Base-by-base conservation (phyloP, 2,113 vertebrate species). In the Callionymus lyra region DNA sequence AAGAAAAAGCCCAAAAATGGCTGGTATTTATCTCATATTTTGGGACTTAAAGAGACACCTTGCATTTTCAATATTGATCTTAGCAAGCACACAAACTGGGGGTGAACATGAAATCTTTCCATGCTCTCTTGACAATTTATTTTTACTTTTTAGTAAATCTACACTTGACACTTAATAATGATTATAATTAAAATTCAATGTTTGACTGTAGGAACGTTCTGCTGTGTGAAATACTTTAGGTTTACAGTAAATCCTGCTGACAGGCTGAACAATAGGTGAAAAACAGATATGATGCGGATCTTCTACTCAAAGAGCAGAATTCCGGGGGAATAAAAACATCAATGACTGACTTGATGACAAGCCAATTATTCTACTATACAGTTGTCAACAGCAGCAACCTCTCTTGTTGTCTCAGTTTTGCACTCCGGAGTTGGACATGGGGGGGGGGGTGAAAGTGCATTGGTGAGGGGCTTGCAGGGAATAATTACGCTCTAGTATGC, bases 161-260 rank as follows among this genome's bases (percentile, higher is more conserved):
- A n/a, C n/a, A n/a, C n/a, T n/a, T n/a, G n/a, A n/a, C n/a, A n/a
- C n/a, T n/a, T n/a, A n/a, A n/a, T n/a, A n/a, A n/a, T n/a, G n/a
- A n/a, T n/a, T n/a, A n/a, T n/a, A n/a, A n/a, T n/a, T n/a, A n/a
- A n/a, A n/a, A n/a, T n/a, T n/a, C n/a, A n/a, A n/a, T n/a, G n/a
- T n/a, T n/a, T n/a, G n/a, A n/a, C n/a, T n/a, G n/a, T n/a, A n/a
- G n/a, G n/a, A n/a, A n/a, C n/a, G n/a, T n/a, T n/a, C n/a, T n/a
- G n/a, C n/a, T n/a, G n/a, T n/a, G n/a, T n/a, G n/a, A n/a, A n/a
- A n/a, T n/a, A n/a, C n/a, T n/a, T n/a, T 27, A 59, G 65, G 68
- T 60, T 48, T 56, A 34, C 56, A 67, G 57, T 53, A 47, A 62
- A 75, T 73, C 57, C 34, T 62, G 66, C 66, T 79, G 52, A 65